Percentiles rank a stretch among this genome's conserved stretches.
Evolutionary conservation across 2,888 invertebrate species (phyloP).

Genomic region (Clistopyga incitator): DNA sequence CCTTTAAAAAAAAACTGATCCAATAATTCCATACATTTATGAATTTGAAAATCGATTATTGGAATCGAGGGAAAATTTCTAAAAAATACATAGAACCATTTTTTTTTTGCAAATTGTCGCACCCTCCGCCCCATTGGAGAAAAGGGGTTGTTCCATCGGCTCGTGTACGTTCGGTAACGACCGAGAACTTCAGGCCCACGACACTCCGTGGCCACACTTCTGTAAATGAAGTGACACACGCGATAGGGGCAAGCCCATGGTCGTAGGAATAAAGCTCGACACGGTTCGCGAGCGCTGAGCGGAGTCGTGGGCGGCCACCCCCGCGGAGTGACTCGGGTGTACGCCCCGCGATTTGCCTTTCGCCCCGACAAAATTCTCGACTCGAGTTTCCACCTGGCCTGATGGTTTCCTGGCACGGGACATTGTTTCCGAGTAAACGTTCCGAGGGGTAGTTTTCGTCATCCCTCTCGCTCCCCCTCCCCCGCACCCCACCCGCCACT

Average conservation of each 20-base stretch:
- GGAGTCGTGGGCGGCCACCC: conserved; percentile 33
- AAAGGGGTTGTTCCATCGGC: conserved; percentile 41
- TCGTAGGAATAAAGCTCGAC: conserved; percentile 68
- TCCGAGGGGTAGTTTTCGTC: conserved; percentile 57
- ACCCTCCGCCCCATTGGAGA: neutral
- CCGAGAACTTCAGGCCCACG: conserved; percentile 59
- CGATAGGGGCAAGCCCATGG: conserved; percentile 65
- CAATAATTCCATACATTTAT: too few relatives aligned
- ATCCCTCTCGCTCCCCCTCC: conserved; percentile 17
- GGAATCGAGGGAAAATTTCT: too few relatives aligned
- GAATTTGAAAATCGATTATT: too few relatives aligned
- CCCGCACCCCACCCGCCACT: too few relatives aligned
- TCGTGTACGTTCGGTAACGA: conserved; percentile 32
- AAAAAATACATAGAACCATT: too few relatives aligned
- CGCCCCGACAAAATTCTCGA: conserved; percentile 66
- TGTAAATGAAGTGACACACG: conserved; percentile 81
- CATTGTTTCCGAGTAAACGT: conserved; percentile 77
- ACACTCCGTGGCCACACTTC: conserved; percentile 74
- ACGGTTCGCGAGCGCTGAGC: conserved; percentile 71
- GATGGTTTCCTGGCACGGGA: conserved; percentile 82
- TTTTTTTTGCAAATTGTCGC: too few relatives aligned
- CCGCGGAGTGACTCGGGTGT: conserved; percentile 30
- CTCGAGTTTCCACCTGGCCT: conserved; percentile 68
- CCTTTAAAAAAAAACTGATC: too few relatives aligned
- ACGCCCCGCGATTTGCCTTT: conserved; percentile 71